phyloP scores from a whole-genome alignment of 2,888 invertebrate species.

The Gortyna flavago region DNA sequence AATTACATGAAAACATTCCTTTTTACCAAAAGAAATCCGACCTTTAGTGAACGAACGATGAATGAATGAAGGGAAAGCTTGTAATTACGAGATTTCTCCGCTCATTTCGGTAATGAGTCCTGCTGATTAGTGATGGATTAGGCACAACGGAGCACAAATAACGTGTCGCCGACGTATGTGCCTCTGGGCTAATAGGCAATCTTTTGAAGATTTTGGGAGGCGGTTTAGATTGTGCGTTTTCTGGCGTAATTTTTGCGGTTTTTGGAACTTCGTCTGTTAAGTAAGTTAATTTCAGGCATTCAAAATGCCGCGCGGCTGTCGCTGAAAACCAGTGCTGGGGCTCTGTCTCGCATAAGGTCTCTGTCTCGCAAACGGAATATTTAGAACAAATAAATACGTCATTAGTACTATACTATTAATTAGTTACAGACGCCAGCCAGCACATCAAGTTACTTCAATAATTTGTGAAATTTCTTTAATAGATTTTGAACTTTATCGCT shows the following conservation, averaged over 20 bases:
- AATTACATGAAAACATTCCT: constrained; percentile 46
- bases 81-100: constrained; percentile 66
- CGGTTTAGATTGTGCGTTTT: constrained; percentile 69
- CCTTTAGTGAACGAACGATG: constrained; percentile 28
- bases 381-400: too few relatives aligned
- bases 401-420: too few relatives aligned
- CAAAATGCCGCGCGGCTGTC: too few relatives aligned
- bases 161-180: constrained; percentile 70
- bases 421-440: too few relatives aligned
- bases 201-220: constrained; percentile 74
- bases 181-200: constrained; percentile 77
- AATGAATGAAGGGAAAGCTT: constrained; percentile 50
- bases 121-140: constrained; percentile 67
- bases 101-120: constrained; percentile 62
- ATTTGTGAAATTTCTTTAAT: too few relatives aligned
- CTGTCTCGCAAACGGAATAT: too few relatives aligned
- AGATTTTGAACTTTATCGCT: too few relatives aligned
- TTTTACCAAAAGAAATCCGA: constrained; percentile 39
- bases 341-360: too few relatives aligned
- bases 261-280: too few relatives aligned
- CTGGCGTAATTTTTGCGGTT: not conserved
- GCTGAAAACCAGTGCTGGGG: too few relatives aligned
- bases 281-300: too few relatives aligned
- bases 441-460: too few relatives aligned
- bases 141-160: constrained; percentile 66